Conservation (phyloP, 2,797 vertebrate species). For the Diplodus sargus region DNA sequence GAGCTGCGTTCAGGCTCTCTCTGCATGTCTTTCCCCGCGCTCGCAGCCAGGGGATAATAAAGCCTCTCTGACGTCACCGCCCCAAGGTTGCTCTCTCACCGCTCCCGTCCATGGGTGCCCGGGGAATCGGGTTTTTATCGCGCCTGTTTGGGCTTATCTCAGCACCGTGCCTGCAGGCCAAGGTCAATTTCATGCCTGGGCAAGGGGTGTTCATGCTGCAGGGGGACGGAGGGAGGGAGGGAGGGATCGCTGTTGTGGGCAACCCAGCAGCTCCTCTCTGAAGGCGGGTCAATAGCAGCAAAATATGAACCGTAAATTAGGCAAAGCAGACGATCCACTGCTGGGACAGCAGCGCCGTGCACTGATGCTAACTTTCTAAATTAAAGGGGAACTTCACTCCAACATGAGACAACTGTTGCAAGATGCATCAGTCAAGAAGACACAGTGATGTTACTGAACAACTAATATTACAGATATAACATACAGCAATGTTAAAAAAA, state of each 20-base stretch:
- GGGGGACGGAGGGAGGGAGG: not conserved
- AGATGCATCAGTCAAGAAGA: too few species aligned
- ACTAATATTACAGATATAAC: too few species aligned
- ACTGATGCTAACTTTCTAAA: not conserved
- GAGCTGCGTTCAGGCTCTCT: constrained; percentile 21
- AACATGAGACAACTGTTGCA: too few species aligned
- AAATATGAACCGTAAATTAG: constrained; percentile 60
- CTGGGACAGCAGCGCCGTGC: constrained; percentile 12
- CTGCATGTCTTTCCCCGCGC: constrained; percentile 15
- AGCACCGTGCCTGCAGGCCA: constrained; percentile 61
- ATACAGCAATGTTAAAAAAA: too few species aligned
- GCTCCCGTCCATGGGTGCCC: constrained; percentile 27
- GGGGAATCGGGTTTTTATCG: constrained; percentile 63
- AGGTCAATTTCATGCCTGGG: constrained; percentile 74
- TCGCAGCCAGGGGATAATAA: constrained; percentile 53
- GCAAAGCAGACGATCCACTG: constrained; percentile 39
- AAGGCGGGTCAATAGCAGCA: constrained; percentile 54
- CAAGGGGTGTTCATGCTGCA: constrained; percentile 44
- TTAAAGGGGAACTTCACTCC: too few species aligned
- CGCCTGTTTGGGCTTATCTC: constrained; percentile 71
- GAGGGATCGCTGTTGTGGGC: constrained; percentile 4
- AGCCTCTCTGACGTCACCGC: constrained; percentile 58
- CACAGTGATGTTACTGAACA: too few species aligned
- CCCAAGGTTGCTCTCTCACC: constrained; percentile 65
- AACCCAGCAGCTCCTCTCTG: constrained; percentile 37